These are phyloP conservation scores for Parus major DNA, from an alignment of 2,113 vertebrate genomes.

Conservation along the genomic window DNA sequence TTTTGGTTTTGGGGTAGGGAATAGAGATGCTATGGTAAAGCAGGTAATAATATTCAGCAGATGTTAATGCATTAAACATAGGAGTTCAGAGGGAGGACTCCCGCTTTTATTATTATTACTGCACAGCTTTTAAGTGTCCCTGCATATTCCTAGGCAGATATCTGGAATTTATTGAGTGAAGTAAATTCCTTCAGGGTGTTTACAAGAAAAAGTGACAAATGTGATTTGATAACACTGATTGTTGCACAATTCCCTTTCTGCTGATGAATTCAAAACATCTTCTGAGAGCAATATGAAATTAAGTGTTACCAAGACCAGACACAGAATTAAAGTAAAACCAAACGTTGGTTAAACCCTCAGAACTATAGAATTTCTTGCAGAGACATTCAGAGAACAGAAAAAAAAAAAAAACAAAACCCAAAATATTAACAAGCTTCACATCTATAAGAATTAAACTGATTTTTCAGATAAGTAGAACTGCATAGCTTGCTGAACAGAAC, in stretches of 20 bases:
- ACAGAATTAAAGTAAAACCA: neutral
- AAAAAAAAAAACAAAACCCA: neutral
- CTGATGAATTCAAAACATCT: conserved; percentile 8
- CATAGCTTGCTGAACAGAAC: neutral
- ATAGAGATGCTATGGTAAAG: neutral
- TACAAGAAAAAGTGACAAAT: conserved; percentile 27
- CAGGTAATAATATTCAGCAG: conserved; percentile 1
- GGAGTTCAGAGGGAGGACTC: conserved; percentile 8
- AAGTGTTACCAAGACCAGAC: neutral
- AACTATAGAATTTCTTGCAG: neutral
- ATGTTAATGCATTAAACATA: conserved; percentile 9
- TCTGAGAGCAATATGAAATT: neutral
- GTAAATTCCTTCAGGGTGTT: conserved; percentile 39
- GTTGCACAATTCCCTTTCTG: neutral
- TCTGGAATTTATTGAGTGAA: conserved; percentile 28
- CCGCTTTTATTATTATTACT: neutral
- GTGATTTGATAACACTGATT: conserved; percentile 5
- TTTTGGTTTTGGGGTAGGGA: neutral
- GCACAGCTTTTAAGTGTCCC: neutral
- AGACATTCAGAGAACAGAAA: neutral
- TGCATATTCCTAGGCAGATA: neutral
- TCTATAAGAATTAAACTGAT: neutral
- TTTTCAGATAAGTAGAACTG: neutral
- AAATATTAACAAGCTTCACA: neutral
- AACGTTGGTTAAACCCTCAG: neutral